Evolutionary conservation across 2,888 invertebrate species (phyloP), one percentile per base, ranked within the genome.

Genomic region (Apomyelois bistriatella): DNA sequence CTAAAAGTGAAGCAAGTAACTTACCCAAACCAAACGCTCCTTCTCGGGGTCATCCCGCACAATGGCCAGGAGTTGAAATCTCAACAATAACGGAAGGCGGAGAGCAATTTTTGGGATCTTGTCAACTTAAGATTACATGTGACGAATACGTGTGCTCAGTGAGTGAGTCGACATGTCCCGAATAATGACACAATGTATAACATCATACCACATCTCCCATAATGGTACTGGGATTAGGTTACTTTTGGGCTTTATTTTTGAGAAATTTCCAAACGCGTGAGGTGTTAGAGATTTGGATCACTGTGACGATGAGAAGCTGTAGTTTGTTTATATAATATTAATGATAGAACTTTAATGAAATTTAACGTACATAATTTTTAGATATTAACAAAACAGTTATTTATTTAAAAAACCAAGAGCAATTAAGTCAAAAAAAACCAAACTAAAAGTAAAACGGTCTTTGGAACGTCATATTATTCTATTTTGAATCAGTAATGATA

Each of bases 41-140:
- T 28, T 28, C 28, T 68, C 56, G 60, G 53, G 72, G 71, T 73
- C 70, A 72, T 71, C 63, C 37, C 55, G 54, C 67, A 79, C 76
- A 79, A 79, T 70, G 68, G 65, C 50, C 52, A 68, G 65, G 70
- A 22, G 9, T 68, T 69, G 69, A 77, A 82, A 82, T 78, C 80
- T 74, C 71, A 66, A 80, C 81, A 79, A 79, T 81, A 78, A 74
- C 68, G 64, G 52, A 52, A 68, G 66, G 67, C 64, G 65, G 22
- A 58, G 62, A 64, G 72, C 68, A 76, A 79, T 79, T 78, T 75
- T 68, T 65, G 68, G 66, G 65, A 61, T 64, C 70, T 74, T 72
- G 71, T 72, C 74, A 70, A 64, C 62, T 64, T 54, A 58, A 70
- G 69, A 70, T 76, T 76, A 71, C 67, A 66, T 30, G 58, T 72